Base-by-base conservation (phyloP, 1,140 invertebrate species). In the Magallana gigas region DNA sequence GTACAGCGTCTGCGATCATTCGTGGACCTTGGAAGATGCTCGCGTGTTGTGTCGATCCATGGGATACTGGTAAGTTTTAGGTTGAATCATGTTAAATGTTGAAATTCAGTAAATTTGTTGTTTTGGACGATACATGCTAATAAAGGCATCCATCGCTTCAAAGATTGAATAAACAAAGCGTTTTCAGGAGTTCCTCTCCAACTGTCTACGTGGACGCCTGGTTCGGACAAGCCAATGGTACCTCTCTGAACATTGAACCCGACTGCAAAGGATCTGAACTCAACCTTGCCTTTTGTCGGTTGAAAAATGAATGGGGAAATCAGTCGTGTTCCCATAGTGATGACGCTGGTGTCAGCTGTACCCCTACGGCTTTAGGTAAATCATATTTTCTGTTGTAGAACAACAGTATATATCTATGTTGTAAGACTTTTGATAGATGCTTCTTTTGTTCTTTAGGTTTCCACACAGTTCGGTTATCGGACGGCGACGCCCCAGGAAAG, bases 401-500 rank as follows among this genome's bases (percentile, higher is more conserved):
- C 14, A n/a, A 57, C 16, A 83, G 62, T 64, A 14, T 16, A 64
- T 18, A 64, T 23, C 23, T 64, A 18, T 16, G 1, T 64, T 16
- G 0, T 16, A 64, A 64, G 62, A 18, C 62, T 64, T 64, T 16
- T 18, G 62, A 64, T 4, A 16, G 14, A 14, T 11, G 18, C 6
- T 56, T 48, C 14, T 82, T 57, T 83, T 57, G 9, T 16, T 58
- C 7, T 58, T 8, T 56, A 83, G 81, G 81, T 14, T 57, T 57
- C 57, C 81, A 83, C 81, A 83, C 56, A 4, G 57, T 90, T 1
- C 80, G 85, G 14, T 59, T 90, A 29, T 36, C n/a, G 48, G 57
- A 86, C 48, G 89, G 89, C 7, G 68, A 64, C 18, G 76, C 57
- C 29, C 84, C 87, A 9, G 82, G 96, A 91, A 96, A 97, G 93